Base-by-base conservation (phyloP, 2,797 vertebrate species). In the Muraenolepis orangiensis region DNA sequence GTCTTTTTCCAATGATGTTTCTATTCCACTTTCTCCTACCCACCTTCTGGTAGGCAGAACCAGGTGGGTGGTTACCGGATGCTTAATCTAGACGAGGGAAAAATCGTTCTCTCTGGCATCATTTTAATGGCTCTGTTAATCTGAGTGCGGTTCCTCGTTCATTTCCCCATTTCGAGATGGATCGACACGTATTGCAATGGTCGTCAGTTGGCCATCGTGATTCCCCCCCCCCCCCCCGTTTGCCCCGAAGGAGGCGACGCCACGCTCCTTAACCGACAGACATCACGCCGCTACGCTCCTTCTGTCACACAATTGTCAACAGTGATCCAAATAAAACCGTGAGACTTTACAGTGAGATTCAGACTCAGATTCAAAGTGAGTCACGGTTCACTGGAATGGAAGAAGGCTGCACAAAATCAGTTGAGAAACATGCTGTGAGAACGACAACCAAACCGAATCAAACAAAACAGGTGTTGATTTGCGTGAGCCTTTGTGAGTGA, bases 401-500 rank as follows among this genome's bases (percentile, higher is more conserved):
- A 6, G 46, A 8, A n/a, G 7, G 20, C 18, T 7, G n/a, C 46
- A 34, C 3, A 34, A 34, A n/a, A 57, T 57, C 46, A 6, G 46
- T 57, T 16, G 42, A 57, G n/a, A 57, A 8, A n/a, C 46, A 57
- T 57, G 46, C 6, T n/a, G 46, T n/a, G 46, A n/a, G 46, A 57
- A 23, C 46, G 14, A 57, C 46, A n/a, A n/a, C n/a, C 46, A n/a
- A 57, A 5, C n/a, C 8, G 5, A n/a, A 4, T n/a, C n/a, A n/a
- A 57, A 5, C 18, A 51, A 40, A 40, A 40, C 5, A 40, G 69
- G 26, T 30, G 4, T 69, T 42, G 75, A 32, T 78, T 57, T 32
- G 51, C 71, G 66, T 75, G 28, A 10, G 64, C 86, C 79, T 36
- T 81, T 90, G 93, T 92, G 93, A 90, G 80, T 81, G 91, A 91